Base-by-base conservation (phyloP, 1,140 invertebrate species). In the Pararge aegeria region DNA sequence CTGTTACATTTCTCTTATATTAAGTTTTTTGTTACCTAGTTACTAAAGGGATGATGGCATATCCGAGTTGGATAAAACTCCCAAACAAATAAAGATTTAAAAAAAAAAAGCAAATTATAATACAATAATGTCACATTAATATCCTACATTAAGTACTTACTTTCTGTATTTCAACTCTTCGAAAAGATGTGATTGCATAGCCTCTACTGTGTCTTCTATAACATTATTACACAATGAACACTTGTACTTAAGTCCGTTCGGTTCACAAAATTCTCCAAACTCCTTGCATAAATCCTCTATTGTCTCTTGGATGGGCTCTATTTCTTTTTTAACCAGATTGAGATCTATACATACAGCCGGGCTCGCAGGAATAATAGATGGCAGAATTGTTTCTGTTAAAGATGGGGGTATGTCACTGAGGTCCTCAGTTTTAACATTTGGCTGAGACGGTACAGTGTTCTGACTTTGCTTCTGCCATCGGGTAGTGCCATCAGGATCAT, bases 111-210 rank as follows among this genome's bases (percentile, higher is more conserved):
- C n/a, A n/a, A n/a, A n/a, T n/a, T n/a, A n/a, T n/a, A n/a, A n/a
- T n/a, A n/a, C n/a, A n/a, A n/a, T n/a, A n/a, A n/a, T n/a, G n/a
- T n/a, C n/a, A n/a, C n/a, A n/a, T n/a, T n/a, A n/a, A n/a, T n/a
- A n/a, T n/a, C n/a, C n/a, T 5, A 21, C 2, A 20, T n/a, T 5
- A 15, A 13, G 10, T 67, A 81, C 83, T 79, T 55, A 89, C 86
- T 80, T 86, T 63, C 86, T 80, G 60, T 83, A 86, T 29, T 87
- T 68, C 37, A 89, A 64, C 61, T 89, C 87, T 64, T 89, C 87
- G 42, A 76, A 89, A 42, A 89, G 66, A 71, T 89, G 87, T 0
- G 80, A 83, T 40, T 82, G 77, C 80, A 89, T 87, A 0, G 61
- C 70, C 13, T 85, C 80, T 38, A 66, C 60, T 0, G 38, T 73